These are phyloP conservation scores for Andrena praecox DNA, from an alignment of 2,888 invertebrate species.

Conservation along the genomic window DNA sequence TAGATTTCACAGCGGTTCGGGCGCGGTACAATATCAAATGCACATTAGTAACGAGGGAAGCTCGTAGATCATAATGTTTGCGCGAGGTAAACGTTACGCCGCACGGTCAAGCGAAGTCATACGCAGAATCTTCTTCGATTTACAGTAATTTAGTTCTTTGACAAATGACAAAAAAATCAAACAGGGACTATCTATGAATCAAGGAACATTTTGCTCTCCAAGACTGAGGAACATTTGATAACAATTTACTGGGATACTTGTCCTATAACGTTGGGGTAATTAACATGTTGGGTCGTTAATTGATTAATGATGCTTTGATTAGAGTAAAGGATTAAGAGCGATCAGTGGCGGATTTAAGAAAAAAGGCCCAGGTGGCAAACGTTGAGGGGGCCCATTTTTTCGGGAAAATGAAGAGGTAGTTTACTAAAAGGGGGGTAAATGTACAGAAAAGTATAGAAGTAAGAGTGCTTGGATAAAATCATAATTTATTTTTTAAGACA, in stretches of 20 bases:
- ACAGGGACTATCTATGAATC: slow-evolving; percentile 44
- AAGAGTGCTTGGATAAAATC: too few species aligned
- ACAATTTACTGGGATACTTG: slow-evolving; percentile 59
- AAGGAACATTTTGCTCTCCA: slow-evolving; percentile 58
- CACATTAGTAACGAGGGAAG: neutral
- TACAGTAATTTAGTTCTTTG: slow-evolving; percentile 4
- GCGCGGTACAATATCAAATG: neutral
- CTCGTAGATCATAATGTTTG: neutral
- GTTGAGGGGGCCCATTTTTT: too few species aligned
- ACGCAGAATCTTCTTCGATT: slow-evolving; percentile 7
- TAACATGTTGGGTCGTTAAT: slow-evolving; percentile 51
- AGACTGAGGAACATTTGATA: slow-evolving; percentile 70
- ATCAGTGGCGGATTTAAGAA: neutral
- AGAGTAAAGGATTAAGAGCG: slow-evolving; percentile 32
- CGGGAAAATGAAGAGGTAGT: too few species aligned
- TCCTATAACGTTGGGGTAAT: slow-evolving; percentile 42
- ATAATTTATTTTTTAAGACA: too few species aligned
- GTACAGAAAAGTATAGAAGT: too few species aligned
- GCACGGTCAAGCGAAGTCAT: neutral
- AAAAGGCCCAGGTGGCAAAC: too few species aligned
- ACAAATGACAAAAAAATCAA: slow-evolving; percentile 27
- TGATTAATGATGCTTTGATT: slow-evolving; percentile 47
- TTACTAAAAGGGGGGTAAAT: too few species aligned
- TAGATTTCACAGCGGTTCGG: neutral
- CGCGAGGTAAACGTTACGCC: neutral